Evolutionary conservation across 2,888 invertebrate species (phyloP), one percentile per base, ranked within the genome.

Genomic region (Sussaba pulchella): DNA sequence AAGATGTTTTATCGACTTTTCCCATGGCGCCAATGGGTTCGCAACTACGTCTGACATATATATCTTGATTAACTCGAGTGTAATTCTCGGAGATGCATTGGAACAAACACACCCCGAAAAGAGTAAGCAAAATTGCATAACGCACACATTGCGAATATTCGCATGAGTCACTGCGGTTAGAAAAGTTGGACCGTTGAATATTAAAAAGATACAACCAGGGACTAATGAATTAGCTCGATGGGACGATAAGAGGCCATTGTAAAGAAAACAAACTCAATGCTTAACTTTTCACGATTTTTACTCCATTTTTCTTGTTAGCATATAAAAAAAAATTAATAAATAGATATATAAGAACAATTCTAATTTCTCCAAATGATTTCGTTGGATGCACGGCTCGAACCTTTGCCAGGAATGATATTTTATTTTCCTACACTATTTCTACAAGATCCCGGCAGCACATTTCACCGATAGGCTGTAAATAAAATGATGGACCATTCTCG

Each of bases 51-150:
- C 76, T 70, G 73, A 82, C 82, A 78, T 82, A 81, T n/a, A n/a
- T 77, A 81, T 83, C 82, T 83, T 69, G 74, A 77, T 83, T 83
- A 79, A 79, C 77, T 75, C 69, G 41, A 75, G 50, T 78, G 19
- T 74, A 81, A 84, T 80, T 63, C 82, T 8, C 43, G 59, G 50
- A 78, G 75, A 81, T 83, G 77, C 79, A 82, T 77, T 74, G 70
- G 41, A 72, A 71, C 43, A 61, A 19, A 21, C 4, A n/a, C 26
- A 21, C 43, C 45, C n/a, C 2, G n/a, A n/a, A 24, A 8, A 26
- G 10, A 39, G 14, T n/a, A 41, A 54, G 54, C 43, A 57, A 43
- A 69, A 19, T 36, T 57, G 19, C 1, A 57, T 39, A 36, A 24
- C 39, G 14, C 8, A 67, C 31, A 36, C 14, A 36, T 19, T 39